Conservation (phyloP, 2,888 invertebrate species). For the Hyppa rectilinea region DNA sequence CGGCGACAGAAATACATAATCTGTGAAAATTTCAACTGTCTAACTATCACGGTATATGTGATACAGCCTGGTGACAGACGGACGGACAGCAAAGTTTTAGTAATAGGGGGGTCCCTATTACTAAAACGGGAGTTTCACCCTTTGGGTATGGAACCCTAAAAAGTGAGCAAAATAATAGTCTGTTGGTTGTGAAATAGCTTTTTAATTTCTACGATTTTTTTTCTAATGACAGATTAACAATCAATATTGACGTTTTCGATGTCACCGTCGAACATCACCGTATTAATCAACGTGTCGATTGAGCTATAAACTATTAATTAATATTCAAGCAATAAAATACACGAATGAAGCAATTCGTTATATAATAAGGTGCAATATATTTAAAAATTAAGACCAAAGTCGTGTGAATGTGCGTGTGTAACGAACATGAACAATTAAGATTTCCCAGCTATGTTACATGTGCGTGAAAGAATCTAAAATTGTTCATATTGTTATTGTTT, state of each 20-base stretch:
- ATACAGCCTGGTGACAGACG: no score
- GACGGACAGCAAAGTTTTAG: no score
- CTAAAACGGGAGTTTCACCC: no score
- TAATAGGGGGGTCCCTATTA: no score
- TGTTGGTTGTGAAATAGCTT: background rate
- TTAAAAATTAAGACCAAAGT: conserved; percentile 70
- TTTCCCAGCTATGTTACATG: conserved; percentile 52
- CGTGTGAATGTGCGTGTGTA: conserved; percentile 74
- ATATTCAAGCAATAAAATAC: conserved; percentile 38
- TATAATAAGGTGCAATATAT: conserved; percentile 59
- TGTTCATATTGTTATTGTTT: conserved; percentile 40
- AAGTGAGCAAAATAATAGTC: no score
- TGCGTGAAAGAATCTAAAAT: conserved; percentile 43
- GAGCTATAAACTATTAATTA: conserved; percentile 22
- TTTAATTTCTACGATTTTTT: background rate
- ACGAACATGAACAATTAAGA: conserved; percentile 65
- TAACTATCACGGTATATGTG: no score
- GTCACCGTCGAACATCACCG: background rate
- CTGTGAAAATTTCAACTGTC: no score
- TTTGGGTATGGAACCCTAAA: no score
- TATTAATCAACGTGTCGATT: conserved; percentile 22
- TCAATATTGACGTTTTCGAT: background rate
- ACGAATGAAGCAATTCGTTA: conserved; percentile 67
- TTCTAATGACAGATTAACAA: background rate
- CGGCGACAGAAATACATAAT: no score